Evolutionary conservation across 1,140 invertebrate genomes (phyloP).

Genomic region (Papilio polyxenes): DNA sequence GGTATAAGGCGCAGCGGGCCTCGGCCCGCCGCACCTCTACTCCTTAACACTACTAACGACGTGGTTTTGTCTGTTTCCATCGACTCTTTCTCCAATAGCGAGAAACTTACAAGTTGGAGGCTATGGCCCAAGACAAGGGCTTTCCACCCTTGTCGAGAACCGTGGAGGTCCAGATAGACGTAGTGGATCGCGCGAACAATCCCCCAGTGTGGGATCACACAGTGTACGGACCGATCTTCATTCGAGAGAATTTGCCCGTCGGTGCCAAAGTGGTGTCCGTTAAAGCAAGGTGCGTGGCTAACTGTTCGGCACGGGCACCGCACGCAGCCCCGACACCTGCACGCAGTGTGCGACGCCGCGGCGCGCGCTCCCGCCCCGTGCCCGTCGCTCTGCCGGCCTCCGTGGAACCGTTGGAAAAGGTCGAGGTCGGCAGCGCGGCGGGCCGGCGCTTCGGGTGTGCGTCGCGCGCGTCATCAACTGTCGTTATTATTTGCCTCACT

Average conservation of each 20-base stretch:
- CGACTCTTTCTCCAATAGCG: conserved; percentile 87
- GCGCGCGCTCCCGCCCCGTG: conserved; percentile 41
- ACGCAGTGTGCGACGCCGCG: conserved; percentile 73
- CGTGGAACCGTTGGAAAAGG: neutral
- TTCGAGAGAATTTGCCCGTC: conserved; percentile 97
- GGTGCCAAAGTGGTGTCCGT: conserved; percentile 97
- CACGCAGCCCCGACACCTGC: conserved; percentile 81
- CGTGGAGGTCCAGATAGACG: conserved; percentile 98
- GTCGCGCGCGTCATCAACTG: conserved; percentile 55
- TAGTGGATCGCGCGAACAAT: conserved; percentile 98
- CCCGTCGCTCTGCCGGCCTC: neutral
- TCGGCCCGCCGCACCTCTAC: conserved; percentile 73
- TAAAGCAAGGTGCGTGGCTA: conserved; percentile 94
- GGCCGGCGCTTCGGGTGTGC: conserved; percentile 42
- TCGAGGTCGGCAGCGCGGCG: conserved; percentile 44
- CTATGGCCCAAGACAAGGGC: conserved; percentile 97
- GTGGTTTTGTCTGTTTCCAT: conserved; percentile 85
- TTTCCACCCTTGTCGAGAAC: conserved; percentile 95
- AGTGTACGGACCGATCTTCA: conserved; percentile 97
- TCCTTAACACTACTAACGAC: conserved; percentile 83
- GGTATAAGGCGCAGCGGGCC: conserved; percentile 85
- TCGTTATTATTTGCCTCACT: conserved; percentile 72
- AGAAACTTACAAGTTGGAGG: conserved; percentile 98
- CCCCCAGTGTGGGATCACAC: conserved; percentile 97
- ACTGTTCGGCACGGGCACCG: conserved; percentile 81